These are phyloP conservation scores for Trichogramma evanescens DNA, from an alignment of 2,888 invertebrate genomes.

Conservation along the genomic window DNA sequence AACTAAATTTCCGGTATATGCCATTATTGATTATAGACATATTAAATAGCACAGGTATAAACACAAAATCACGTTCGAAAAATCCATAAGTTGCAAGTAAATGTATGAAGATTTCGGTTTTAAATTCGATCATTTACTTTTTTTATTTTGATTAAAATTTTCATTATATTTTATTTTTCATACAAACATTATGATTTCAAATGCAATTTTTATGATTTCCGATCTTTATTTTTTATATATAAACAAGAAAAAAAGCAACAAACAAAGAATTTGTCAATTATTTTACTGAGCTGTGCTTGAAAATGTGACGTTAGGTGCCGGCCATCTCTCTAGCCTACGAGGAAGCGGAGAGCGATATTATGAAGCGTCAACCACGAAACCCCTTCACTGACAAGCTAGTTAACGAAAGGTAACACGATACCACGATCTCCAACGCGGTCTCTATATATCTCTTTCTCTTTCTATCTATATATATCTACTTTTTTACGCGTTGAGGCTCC, in stretches of 20 bases:
- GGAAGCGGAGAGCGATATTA: conserved; percentile 80
- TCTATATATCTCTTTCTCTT: not conserved
- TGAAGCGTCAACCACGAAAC: conserved; percentile 79
- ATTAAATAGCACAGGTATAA: too few relatives aligned
- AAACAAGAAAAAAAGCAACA: too few relatives aligned
- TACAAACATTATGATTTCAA: conserved; percentile 15
- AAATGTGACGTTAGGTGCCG: conserved; percentile 55
- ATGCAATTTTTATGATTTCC: conserved; percentile 19
- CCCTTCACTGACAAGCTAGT: conserved; percentile 80
- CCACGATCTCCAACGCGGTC: conserved; percentile 23
- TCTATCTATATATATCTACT: too few relatives aligned
- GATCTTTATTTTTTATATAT: too few relatives aligned
- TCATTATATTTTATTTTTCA: too few relatives aligned
- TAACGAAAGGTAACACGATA: conserved; percentile 60
- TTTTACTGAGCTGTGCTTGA: conserved; percentile 43
- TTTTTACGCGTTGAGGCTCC: conserved; percentile 4
- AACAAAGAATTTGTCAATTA: conserved; percentile 5
- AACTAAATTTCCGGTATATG: too few relatives aligned
- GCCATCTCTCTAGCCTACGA: conserved; percentile 84
- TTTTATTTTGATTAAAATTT: too few relatives aligned
- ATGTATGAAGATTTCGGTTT: too few relatives aligned
- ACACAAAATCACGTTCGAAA: too few relatives aligned
- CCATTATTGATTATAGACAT: too few relatives aligned
- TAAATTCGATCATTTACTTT: too few relatives aligned
- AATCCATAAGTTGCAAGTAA: too few relatives aligned